These are phyloP conservation scores for Eilema griseolum DNA, from an alignment of 2,888 invertebrate genomes.

Conservation along the genomic window DNA sequence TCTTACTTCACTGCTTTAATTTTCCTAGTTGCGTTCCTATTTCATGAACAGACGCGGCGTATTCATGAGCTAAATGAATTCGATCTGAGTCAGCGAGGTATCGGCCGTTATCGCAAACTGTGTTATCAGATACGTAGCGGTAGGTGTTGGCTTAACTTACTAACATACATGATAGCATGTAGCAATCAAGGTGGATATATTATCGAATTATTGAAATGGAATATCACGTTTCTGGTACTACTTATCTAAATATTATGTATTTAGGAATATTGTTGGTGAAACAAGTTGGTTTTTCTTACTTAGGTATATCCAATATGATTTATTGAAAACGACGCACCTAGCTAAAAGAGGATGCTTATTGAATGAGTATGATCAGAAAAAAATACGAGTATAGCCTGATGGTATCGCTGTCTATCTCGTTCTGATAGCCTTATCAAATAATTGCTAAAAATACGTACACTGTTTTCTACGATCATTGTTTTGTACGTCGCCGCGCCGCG, in stretches of 20 bases:
- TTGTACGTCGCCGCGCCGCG: no score
- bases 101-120: slow-evolving; percentile 71
- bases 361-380: neutral
- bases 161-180: slow-evolving; percentile 28
- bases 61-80: slow-evolving; percentile 52
- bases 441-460: no score
- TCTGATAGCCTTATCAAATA: no score
- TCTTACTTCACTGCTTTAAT: slow-evolving; percentile 25
- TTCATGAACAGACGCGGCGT: slow-evolving; percentile 37
- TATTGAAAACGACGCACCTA: neutral
- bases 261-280: neutral
- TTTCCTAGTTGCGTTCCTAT: slow-evolving; percentile 23
- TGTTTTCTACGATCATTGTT: no score
- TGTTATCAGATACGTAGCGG: slow-evolving; percentile 78
- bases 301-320: neutral
- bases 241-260: neutral
- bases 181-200: slow-evolving; percentile 26
- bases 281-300: neutral
- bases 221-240: neutral
- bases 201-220: neutral
- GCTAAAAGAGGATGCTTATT: neutral
- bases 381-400: neutral
- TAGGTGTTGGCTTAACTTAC: slow-evolving; percentile 38
- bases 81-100: slow-evolving; percentile 75
- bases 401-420: no score